Evolutionary conservation across 2,113 vertebrate genomes (phyloP).

Genomic region (Mastomys natalensis): DNA sequence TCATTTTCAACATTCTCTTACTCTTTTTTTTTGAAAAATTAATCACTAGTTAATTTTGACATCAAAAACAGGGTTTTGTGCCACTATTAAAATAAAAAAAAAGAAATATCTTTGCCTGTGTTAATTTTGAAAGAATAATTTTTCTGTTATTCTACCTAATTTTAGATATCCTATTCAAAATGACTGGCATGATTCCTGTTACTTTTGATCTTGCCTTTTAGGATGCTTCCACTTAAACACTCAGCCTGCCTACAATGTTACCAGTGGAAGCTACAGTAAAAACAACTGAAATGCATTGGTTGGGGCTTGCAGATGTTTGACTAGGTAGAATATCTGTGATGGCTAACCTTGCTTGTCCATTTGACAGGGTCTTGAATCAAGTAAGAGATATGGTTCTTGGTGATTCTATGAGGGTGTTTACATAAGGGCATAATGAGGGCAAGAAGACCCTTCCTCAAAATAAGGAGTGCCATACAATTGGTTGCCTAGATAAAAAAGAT

Average conservation of each 20-base stretch:
- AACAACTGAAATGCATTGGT: background rate
- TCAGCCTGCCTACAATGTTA: accelerated
- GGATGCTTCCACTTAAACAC: background rate
- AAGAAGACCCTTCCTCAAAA: background rate
- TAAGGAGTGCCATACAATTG: background rate
- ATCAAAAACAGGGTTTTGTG: conserved; percentile 21
- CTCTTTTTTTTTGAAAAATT: conserved; percentile 25
- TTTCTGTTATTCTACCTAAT: conserved; percentile 26
- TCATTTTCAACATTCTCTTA: conserved; percentile 63
- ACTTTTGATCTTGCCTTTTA: background rate
- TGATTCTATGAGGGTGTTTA: background rate
- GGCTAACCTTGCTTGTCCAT: background rate
- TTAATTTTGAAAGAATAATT: background rate
- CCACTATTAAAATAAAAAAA: conserved; percentile 27
- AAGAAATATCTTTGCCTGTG: background rate
- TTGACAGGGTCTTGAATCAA: background rate
- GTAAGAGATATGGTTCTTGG: background rate
- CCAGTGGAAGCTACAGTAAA: background rate
- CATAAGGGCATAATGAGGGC: background rate
- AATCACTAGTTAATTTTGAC: conserved; percentile 70
- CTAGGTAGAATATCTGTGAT: background rate
- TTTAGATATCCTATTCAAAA: background rate
- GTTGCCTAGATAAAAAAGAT: background rate
- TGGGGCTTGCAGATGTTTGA: background rate
- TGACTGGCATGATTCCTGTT: background rate